A percentile compares a stretch with the other conserved stretches of the same genome.
These are phyloP conservation scores for Nasua narica DNA, from an alignment of 2,797 vertebrate genomes.

Conservation along the genomic window DNA sequence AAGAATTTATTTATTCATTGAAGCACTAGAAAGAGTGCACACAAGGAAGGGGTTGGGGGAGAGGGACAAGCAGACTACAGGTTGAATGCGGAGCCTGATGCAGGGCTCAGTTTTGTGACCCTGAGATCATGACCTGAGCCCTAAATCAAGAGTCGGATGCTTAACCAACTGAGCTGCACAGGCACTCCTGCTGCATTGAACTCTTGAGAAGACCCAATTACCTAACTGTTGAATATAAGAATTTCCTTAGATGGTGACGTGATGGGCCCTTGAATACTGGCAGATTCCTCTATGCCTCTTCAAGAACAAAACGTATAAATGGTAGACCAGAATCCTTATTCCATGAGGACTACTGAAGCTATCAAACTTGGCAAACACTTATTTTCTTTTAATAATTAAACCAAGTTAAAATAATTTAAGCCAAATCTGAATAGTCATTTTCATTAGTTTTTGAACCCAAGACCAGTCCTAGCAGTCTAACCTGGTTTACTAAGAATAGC, in stretches of 20 bases:
- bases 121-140: background rate
- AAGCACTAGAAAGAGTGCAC: no score
- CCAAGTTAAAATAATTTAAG: background rate
- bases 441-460: background rate
- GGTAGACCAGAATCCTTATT: background rate
- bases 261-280: background rate
- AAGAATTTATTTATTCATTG: background rate
- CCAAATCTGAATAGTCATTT: background rate
- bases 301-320: background rate
- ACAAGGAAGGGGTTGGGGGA: background rate
- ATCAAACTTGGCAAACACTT: background rate
- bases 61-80: background rate
- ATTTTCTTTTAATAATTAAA: conserved; percentile 21
- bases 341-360: background rate
- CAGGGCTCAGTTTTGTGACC: background rate
- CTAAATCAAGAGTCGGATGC: background rate
- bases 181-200: background rate
- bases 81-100: background rate
- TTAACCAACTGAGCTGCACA: background rate
- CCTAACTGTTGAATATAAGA: background rate
- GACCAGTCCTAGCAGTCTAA: background rate
- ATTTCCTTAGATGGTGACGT: background rate
- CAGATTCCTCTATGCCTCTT: background rate
- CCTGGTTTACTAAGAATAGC: background rate
- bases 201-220: background rate